Evolutionary conservation across 2,888 invertebrate species (phyloP).

Genomic region (Anodontia alba): DNA sequence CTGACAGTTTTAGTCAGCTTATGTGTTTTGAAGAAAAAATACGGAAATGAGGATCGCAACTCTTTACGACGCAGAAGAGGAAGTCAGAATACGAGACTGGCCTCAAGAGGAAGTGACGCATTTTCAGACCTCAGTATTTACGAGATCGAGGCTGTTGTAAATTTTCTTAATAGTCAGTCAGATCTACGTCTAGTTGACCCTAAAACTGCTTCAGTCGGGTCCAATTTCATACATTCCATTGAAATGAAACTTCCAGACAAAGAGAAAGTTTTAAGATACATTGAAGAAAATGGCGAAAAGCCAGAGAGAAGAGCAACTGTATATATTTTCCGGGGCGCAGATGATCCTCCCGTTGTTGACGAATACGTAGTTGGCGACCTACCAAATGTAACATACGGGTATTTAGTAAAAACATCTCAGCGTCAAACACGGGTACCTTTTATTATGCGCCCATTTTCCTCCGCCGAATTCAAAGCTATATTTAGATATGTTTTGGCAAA

Average conservation of each 20-base stretch:
- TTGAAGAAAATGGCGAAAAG: slow-evolving; percentile 59
- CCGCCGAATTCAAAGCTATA: slow-evolving; percentile 73
- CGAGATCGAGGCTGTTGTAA: slow-evolving; percentile 68
- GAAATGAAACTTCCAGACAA: slow-evolving; percentile 74
- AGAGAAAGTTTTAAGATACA: slow-evolving; percentile 63
- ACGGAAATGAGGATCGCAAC: not conserved
- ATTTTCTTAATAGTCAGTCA: slow-evolving; percentile 62
- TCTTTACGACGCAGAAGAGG: not conserved
- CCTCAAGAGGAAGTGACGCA: slow-evolving; percentile 62
- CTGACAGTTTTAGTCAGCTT: slow-evolving; percentile 36
- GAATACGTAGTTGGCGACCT: slow-evolving; percentile 78
- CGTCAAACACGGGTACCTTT: slow-evolving; percentile 74
- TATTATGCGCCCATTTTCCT: slow-evolving; percentile 75
- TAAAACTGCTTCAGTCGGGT: slow-evolving; percentile 58
- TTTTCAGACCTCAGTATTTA: slow-evolving; percentile 68
- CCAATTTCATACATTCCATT: slow-evolving; percentile 77
- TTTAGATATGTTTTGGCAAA: slow-evolving; percentile 65
- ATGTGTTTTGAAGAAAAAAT: slow-evolving; percentile 27
- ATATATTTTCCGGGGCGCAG: slow-evolving; percentile 73
- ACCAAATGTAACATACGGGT: slow-evolving; percentile 63
- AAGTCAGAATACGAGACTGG: not conserved
- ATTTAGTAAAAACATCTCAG: slow-evolving; percentile 57
- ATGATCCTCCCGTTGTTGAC: slow-evolving; percentile 70
- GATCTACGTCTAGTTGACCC: slow-evolving; percentile 62
- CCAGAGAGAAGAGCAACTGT: slow-evolving; percentile 74